Base-by-base conservation (phyloP, 2,888 invertebrate species). In the Incurvaria masculella region DNA sequence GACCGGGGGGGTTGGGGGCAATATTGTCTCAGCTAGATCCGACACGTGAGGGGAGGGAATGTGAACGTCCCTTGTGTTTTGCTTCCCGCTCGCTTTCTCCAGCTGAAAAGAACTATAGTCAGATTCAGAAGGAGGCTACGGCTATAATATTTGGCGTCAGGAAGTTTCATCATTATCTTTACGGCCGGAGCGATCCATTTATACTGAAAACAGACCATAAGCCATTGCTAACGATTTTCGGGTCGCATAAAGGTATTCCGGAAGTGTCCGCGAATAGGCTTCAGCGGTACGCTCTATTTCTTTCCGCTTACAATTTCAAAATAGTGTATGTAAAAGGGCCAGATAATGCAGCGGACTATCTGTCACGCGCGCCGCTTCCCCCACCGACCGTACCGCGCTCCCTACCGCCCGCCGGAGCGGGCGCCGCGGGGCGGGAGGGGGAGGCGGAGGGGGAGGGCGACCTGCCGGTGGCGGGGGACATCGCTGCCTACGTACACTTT, bases 101-200 rank as follows among this genome's bases (percentile, higher is more conserved):
- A 10, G 51, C 23, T 55, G 55, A 42, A 27, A 19, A 33, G n/a
- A 26, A 39, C 3, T 51, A 51, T 19, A 38, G 38, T 5, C 51
- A 53, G 19, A 53, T 55, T 2, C 55, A 54, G 19, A 56, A 55
- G 38, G 55, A 53, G 27, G 55, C 52, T 0, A 54, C 52, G 2
- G 53, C 54, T 1, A 55, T 55, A 5, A 47, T 57, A 26, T 54
- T 52, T 21, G 53, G 50, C 2, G 52, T 55, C 2, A 49, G 47
- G n/a, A 21, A 23, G 1, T 57, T 54, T 26, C 55, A 57, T 18
- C 54, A 55, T 45, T 56, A 55, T 50, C 16, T 57, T 10, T 56
- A 54, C 33, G 54, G 54, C n/a, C 44, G 50, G 2, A 8, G 44
- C 1, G 47, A 52, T 4, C 56, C 55, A 6, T 55, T 57, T 45